phyloP scores from a whole-genome alignment of 2,797 vertebrate genomes.

The Brachyrhaphis roseni region DNA sequence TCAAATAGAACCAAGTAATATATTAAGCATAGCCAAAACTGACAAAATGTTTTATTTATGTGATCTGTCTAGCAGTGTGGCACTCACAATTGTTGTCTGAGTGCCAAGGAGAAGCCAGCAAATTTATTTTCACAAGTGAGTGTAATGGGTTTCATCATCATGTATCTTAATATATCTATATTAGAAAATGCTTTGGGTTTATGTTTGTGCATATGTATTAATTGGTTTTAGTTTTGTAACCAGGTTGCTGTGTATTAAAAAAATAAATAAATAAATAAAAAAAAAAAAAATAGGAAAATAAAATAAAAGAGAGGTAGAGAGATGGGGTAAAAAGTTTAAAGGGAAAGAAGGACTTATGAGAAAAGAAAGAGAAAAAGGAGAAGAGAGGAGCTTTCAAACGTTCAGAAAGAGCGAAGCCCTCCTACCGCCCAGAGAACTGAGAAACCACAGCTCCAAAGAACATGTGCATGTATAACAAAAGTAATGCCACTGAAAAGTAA shows the following conservation, averaged over 20 bases:
- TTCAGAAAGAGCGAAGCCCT: background rate
- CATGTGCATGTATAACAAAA: background rate
- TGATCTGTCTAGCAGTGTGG: background rate
- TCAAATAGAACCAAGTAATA: background rate
- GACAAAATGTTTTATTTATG: background rate
- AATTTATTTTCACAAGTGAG: background rate
- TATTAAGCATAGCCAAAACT: background rate
- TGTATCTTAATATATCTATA: background rate
- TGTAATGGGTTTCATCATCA: background rate
- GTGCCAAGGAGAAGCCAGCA: background rate
- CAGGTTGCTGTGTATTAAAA: too few species aligned
- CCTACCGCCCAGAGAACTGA: background rate
- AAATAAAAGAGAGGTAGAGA: background rate
- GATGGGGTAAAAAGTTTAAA: background rate
- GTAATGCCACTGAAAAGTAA: background rate
- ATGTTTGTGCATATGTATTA: too few species aligned
- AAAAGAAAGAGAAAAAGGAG: background rate
- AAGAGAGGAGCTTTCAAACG: background rate
- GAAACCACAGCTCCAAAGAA: background rate
- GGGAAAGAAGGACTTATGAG: background rate
- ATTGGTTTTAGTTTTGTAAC: too few species aligned
- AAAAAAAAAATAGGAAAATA: background rate
- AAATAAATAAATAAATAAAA: too few species aligned
- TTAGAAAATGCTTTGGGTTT: too few species aligned
- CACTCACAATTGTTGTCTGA: background rate